Evolutionary conservation across 1,140 invertebrate genomes (phyloP), one percentile per base, ranked within the genome.

Genomic region (Dinoponera quadriceps): DNA sequence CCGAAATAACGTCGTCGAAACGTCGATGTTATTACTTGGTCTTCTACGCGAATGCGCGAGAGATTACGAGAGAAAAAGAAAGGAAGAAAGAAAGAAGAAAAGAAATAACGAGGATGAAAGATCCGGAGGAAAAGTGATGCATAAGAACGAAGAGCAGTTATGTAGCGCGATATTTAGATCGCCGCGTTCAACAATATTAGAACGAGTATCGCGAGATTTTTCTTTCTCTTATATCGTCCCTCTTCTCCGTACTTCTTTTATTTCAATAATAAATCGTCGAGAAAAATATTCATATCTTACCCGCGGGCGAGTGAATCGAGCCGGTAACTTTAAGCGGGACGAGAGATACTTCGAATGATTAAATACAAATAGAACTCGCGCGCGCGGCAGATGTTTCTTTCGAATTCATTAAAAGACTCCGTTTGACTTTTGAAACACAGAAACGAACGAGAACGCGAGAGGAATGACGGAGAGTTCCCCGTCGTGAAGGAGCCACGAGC

Each of bases 21-120:
- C 72, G 49, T 49, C 20, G 20, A 22, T 38, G 59, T 78, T 77
- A 85, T 85, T 87, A 86, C 75, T 57, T 29, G 49, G 44, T 51
- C 65, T 69, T 80, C 75, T 80, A 65, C n/a, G 33, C 44, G 55
- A 71, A 27, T 48, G 9, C 38, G 38, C 38, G 38, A 44, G 9
- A 44, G 7, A 11, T n/a, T n/a, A n/a, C n/a, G n/a, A n/a, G n/a
- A n/a, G n/a, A n/a, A n/a, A n/a, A n/a, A n/a, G n/a, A n/a, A n/a
- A n/a, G n/a, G n/a, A n/a, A n/a, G n/a, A n/a, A n/a, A n/a, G n/a
- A n/a, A n/a, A n/a, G n/a, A n/a, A n/a, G n/a, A n/a, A n/a, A n/a
- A n/a, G n/a, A n/a, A n/a, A n/a, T n/a, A n/a, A n/a, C n/a, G 38
- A 44, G 9, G 11, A 44, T 33, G 33, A 80, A 57, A 57, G 51